Base-by-base conservation (phyloP, 2,797 vertebrate species). In the Argyrosomus regius region DNA sequence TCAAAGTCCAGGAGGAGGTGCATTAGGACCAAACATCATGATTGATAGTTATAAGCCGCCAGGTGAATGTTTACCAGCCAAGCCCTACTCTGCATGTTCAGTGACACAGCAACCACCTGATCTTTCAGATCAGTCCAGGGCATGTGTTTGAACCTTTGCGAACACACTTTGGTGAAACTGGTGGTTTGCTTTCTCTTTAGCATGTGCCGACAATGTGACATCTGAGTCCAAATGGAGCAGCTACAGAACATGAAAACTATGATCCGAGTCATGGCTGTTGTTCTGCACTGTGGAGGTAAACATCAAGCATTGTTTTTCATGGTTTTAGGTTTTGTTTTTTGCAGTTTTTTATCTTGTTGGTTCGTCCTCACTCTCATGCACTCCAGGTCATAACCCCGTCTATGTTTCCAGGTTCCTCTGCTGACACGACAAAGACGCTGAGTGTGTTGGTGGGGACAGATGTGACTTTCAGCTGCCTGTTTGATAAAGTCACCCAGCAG, bases 401-500 rank as follows among this genome's bases (percentile, higher is more conserved):
- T 58, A n/a, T 63, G 39, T 66, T 57, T 63, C 8, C 57, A 91
- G 90, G 78, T 41, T 72, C 62, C 22, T 77, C 48, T 0, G 52
- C 71, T 26, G 75, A 78, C 22, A 16, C 43, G 0, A 35, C 26
- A 2, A 52, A 22, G 53, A 70, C 58, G 54, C 59, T 72, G 41
- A 75, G 78, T 16, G 84, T 70, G 1, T 18, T 86, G 54, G 43
- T 81, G 11, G 84, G 85, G 18, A 35, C 58, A 0, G 28, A 89
- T 0, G 85, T 84, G 60, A 89, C 87, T 13, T 75, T 91, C 26
- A 52, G 71, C 68, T 92, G 89, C 53, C 16, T 64, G 45, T 87
- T 83, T 6, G 26, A 75, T 22, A 74, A 22, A 52, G 45, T 28
- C n/a, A 13, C 64, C 3, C 56, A 20, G 45, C 59, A 7, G 45